A percentile compares a stretch with the other conserved stretches of the same genome.
phyloP scores from a whole-genome alignment of 2,113 vertebrate genomes.

The Cyanoramphus novaezelandiae region DNA sequence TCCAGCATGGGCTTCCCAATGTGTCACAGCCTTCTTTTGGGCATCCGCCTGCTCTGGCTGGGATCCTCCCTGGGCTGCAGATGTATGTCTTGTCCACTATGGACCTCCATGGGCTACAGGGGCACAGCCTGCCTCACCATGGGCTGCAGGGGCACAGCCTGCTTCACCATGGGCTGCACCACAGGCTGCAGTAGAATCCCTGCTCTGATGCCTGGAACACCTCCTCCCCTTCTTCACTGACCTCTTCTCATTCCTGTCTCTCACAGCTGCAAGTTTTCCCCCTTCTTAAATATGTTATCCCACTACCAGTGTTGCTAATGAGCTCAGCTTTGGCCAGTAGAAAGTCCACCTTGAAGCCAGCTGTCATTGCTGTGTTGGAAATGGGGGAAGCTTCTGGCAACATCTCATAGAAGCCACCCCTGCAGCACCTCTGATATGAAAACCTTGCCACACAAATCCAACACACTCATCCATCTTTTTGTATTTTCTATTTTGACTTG shows the following conservation, averaged over 20 bases:
- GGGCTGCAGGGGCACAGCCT: not conserved
- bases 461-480: fast-evolving
- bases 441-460: not conserved
- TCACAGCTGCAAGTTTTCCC: not conserved
- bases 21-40: not conserved
- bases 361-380: not conserved
- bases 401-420: not conserved
- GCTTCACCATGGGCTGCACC: not conserved
- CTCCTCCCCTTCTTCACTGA: not conserved
- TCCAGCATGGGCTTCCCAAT: fast-evolving
- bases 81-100: no score
- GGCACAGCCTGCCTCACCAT: not conserved
- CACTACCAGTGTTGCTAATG: fast-evolving
- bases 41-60: fast-evolving
- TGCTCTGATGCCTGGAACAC: fast-evolving
- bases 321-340: fast-evolving
- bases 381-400: fast-evolving
- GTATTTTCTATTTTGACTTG: not conserved
- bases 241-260: not conserved
- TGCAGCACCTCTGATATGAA: fast-evolving
- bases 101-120: no score
- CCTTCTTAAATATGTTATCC: not conserved
- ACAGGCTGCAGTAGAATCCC: fast-evolving
- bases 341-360: fast-evolving
- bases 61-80: fast-evolving